Evolutionary conservation across 2,888 invertebrate species (phyloP), one percentile per base, ranked within the genome.

Genomic region (Cryptophagus acutangulus): DNA sequence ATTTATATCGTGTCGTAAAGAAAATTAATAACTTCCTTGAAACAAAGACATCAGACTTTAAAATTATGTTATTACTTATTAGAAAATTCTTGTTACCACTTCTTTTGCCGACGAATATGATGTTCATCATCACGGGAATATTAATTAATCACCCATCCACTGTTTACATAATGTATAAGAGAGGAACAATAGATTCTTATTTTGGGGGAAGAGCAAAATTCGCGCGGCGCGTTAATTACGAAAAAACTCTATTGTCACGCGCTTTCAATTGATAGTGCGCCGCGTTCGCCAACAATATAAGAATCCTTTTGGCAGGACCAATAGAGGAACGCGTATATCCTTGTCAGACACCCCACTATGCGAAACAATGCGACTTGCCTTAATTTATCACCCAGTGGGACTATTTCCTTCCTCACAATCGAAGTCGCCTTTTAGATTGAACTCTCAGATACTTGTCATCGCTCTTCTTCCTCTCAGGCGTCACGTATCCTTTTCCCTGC

Each of bases 341-440:
- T 63, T 67, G 66, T 67, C 66, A 66, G 59, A 47, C 62, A 52
- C 59, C 63, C 63, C 59, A 53, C 55, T 62, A 61, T 54, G 61
- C 64, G 64, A 67, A 67, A 67, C 67, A 67, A 67, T 66, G 62
- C 61, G 53, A 55, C 59, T 58, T 55, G 59, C 65, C 63, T 62
- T 66, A 67, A 67, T 67, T 67, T 67, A 67, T 67, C 67, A 67
- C 67, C 58, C 66, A 58, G 60, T 62, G 62, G 67, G 66, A 66
- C 63, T 57, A 61, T 65, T 65, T 65, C 61, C 65, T 65, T 61
- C 62, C 64, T 61, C 57, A 61, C 64, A 64, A 64, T 65, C 65
- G 64, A 65, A 62, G 57, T 61, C 62, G 55, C 57, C 59, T 59
- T n/a, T n/a, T 57, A 63, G 64, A 66, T 66, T 65, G 66, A 65